These are phyloP conservation scores for Dusona sp. DNA, from an alignment of 2,888 invertebrate species.

Conservation along the genomic window DNA sequence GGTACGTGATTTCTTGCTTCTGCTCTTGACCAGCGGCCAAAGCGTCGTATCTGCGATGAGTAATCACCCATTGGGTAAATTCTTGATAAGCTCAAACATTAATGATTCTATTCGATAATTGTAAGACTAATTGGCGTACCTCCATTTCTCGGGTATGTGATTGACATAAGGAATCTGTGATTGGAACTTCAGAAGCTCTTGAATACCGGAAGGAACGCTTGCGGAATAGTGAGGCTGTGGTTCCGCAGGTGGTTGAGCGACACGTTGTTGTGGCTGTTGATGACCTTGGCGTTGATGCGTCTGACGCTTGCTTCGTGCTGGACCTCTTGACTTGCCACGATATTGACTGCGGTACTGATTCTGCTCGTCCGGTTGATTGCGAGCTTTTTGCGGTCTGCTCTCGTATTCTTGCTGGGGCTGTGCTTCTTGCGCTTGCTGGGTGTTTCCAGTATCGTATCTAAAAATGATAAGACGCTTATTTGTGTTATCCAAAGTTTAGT, in stretches of 20 bases:
- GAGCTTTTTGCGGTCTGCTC: constrained; percentile 68
- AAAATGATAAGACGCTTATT: constrained; percentile 3
- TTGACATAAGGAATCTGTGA: constrained; percentile 73
- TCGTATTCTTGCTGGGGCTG: constrained; percentile 74
- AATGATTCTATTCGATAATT: not conserved
- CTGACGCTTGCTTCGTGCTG: constrained; percentile 75
- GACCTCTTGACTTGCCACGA: constrained; percentile 74
- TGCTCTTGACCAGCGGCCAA: constrained; percentile 71
- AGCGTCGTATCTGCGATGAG: constrained; percentile 73
- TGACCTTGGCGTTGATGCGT: constrained; percentile 67
- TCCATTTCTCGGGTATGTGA: constrained; percentile 73
- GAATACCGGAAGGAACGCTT: constrained; percentile 70
- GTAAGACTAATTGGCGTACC: constrained; percentile 51
- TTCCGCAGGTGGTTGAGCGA: constrained; percentile 66
- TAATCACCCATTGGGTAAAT: constrained; percentile 32
- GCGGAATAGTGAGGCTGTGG: constrained; percentile 68
- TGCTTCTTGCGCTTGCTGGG: constrained; percentile 72
- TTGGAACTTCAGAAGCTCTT: constrained; percentile 72
- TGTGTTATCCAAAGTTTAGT: not conserved
- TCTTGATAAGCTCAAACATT: constrained; percentile 20
- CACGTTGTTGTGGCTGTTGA: constrained; percentile 65
- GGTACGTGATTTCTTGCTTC: constrained; percentile 66
- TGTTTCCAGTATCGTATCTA: constrained; percentile 71
- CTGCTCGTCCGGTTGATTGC: constrained; percentile 68
- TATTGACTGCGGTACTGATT: constrained; percentile 74